Base-by-base conservation (phyloP, 2,888 invertebrate genomes). In the Cerastis rubricosa region DNA sequence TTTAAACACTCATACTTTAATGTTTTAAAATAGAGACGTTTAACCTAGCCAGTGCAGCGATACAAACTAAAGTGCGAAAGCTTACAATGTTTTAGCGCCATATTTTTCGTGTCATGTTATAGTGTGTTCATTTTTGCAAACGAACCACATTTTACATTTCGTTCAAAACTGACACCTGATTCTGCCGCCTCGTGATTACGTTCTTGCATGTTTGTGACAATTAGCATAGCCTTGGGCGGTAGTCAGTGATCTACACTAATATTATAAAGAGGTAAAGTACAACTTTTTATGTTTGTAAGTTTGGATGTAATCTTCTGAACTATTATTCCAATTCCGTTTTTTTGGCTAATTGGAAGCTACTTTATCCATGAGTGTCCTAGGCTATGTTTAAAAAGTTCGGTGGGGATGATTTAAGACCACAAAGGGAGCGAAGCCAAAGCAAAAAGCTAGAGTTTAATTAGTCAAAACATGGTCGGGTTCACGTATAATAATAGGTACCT, bases 121-220 rank as follows among this genome's bases (percentile, higher is more conserved):
- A 59, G 1, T 35, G 35, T 35, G 35, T 35, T 9, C 19, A n/a
- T n/a, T 43, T 40, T 40, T 43, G 14, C 45, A 22, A 54, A 49
- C 40, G 12, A 57, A 65, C 19, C 25, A 49, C 11, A 59, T 22
- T 77, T 49, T 35, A 43, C 14, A 35, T n/a, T 64, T n/a, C 43
- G 51, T 45, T 61, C 25, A 22, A 59, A 67, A 79, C 40, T 54
- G 45, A 54, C 63, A 54, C 51, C 71, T 8, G 19, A 47, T 63
- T 78, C 29, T 51, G 17, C 49, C 45, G 14, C 22, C 5, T 35
- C 51, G 7, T 77, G 35, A 77, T 77, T 77, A 40, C 45, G 9
- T 51, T 78, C 61, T 77, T 45, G 76, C 76, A 64, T 64, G 64
- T 43, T 45, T 43, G 17, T 43, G 64, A 43, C 43, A 43, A 64